Base-by-base conservation (phyloP, 2,888 invertebrate species). In the Tridacna crocea region DNA sequence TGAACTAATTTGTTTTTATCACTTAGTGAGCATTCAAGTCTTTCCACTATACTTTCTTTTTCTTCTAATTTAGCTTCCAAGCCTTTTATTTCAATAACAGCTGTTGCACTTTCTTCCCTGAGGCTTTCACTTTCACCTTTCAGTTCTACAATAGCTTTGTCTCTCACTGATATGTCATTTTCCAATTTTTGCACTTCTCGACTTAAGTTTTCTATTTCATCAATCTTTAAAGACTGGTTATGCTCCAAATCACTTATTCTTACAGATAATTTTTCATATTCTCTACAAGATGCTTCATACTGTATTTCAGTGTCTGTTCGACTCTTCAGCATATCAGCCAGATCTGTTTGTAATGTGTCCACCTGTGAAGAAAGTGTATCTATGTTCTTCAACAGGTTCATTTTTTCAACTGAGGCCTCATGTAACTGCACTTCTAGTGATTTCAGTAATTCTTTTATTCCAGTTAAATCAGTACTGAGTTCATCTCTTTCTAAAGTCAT, bases 401-500 rank as follows among this genome's bases (percentile, higher is more conserved):
- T 27, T 15, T 73, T 66, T 46, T 82, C 74, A 19, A 74, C 60
- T 17, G 75, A 51, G 19, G 75, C 26, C 47, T 75, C 48, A 48
- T 55, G 55, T 13, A 72, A 46, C 48, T 72, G 27, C 22, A 24
- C 58, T 60, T 77, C 58, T n/a, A 66, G 46, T 15, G 51, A 19
- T 85, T 77, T 60, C 88, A 85, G 73, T 65, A 87, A 75, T 46
- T 80, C 72, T 24, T 70, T 72, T 8, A 87, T 65, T 15, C 77
- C 66, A 17, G 78, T 77, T 15, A 82, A 72, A 27, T 90, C 78
- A 46, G 84, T 27, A 36, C 72, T 75, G 3, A 85, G 17, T 48
- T 82, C 82, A 75, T 84, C 78, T 84, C 79, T 77, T 88, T 89
- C 61, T 87, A 82, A 51, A 81, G 85, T 76, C 88, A 80, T 77